Percentiles rank a stretch among this genome's conserved stretches.
phyloP scores from a whole-genome alignment of 2,888 invertebrate species.

The Heliconius cydno region DNA sequence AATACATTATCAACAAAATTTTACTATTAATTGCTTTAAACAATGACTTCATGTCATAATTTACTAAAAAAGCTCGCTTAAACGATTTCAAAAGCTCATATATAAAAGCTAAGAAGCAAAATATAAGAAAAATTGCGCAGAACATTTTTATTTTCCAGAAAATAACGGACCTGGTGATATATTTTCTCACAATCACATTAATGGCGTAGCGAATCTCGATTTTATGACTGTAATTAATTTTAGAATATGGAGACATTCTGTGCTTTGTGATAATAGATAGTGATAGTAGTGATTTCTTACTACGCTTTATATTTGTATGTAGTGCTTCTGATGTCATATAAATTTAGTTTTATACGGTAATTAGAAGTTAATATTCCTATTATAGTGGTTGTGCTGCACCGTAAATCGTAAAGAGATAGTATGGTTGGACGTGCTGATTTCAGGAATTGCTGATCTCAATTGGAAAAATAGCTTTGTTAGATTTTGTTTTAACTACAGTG shows the following conservation, averaged over 20 bases:
- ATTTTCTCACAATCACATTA: constrained; percentile 39
- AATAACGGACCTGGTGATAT: constrained; percentile 32
- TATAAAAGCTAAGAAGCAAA: constrained; percentile 9
- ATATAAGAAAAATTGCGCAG: constrained; percentile 29
- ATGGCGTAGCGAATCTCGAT: constrained; percentile 33
- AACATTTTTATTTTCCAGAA: constrained; percentile 23
- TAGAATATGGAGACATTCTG: constrained; percentile 40
- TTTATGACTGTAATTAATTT: constrained; percentile 46
- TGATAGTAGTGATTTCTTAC: constrained; percentile 14
- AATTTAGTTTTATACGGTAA: constrained; percentile 1
- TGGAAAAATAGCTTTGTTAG: too few relatives aligned
- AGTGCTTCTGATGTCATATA: neutral
- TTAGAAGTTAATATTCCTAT: neutral
- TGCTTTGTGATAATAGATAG: constrained; percentile 31
- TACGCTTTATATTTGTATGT: neutral
- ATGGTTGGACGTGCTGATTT: too few relatives aligned
- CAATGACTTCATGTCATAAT: neutral
- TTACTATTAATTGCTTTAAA: neutral
- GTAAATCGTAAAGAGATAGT: too few relatives aligned
- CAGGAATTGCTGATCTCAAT: too few relatives aligned
- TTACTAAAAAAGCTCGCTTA: neutral
- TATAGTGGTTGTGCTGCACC: too few relatives aligned
- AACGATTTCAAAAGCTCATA: constrained; percentile 8
- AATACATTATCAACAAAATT: too few relatives aligned
- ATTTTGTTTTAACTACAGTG: too few relatives aligned